Evolutionary conservation across 2,113 vertebrate species (phyloP), one percentile per base, ranked within the genome.

Genomic region (Corydoras maculifer): DNA sequence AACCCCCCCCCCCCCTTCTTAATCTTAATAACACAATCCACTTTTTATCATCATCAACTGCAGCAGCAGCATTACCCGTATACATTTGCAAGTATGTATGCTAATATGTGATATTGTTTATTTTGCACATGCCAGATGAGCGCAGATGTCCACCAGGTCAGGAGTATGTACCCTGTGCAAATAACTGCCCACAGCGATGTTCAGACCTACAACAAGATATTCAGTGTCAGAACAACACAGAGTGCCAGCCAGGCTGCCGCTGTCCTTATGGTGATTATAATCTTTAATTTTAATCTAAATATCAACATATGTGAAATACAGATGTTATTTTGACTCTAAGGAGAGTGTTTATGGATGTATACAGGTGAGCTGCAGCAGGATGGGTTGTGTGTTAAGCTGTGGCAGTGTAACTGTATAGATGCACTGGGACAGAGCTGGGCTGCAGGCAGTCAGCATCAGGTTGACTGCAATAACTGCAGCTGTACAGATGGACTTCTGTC

Each of bases 161-260:
- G 86, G 85, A 88, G 74, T 75, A 85, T 51, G 86, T 87, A 50
- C 58, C 64, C 15, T 95, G 94, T 79, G 91, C 91, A 82, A 91
- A 88, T 75, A 81, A 77, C 59, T 96, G 93, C 73, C 94, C 93
- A 0, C 90, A 87, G 75, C 88, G 80, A 69, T 95, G 93, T 84
- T 84, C 89, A 3, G 93, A 95, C 75, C 87, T 92, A 11, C 93
- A 94, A 88, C 88, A 93, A 78, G 93, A 92, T 58, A 85, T 92
- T 0, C 65, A 79, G 77, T 96, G 93, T 70, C 88, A 89, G 66
- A 78, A 80, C 0, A 75, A 53, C 58, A 72, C 81, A 0, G 78
- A 78, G 62, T 95, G 94, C 77, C 89, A 93, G 73, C 77, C 77
- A 0, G 93, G 94, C 61, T 96, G 93, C 61, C 88, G 89, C 65